Evolutionary conservation across 2,888 invertebrate genomes (phyloP).

Genomic region (Leucophenga montana): DNA sequence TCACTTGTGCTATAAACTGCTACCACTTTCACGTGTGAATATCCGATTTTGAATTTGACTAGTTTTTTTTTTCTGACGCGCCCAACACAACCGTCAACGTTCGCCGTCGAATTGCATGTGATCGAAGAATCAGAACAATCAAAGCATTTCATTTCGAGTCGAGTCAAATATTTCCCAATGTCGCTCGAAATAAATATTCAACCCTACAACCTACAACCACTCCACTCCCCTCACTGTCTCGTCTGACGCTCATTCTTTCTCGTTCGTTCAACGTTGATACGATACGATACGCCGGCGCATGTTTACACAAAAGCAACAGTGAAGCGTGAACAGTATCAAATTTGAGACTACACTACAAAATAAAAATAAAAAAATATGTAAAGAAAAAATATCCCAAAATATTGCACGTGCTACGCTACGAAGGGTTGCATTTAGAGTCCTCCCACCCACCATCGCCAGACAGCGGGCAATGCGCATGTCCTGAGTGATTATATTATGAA

Average conservation of each 20-base stretch:
- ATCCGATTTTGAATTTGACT: conserved; percentile 13
- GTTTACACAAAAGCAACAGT: conserved; percentile 65
- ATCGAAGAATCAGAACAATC: conserved; percentile 68
- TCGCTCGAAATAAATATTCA: background rate
- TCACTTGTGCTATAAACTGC: background rate
- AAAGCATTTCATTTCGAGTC: conserved; percentile 64
- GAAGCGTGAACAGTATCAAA: conserved; percentile 30
- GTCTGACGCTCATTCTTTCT: conserved; percentile 23
- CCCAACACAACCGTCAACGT: conserved; percentile 70
- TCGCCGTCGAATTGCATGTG: conserved; percentile 72
- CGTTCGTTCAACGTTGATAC: conserved; percentile 41
- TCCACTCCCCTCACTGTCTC: too few relatives aligned
- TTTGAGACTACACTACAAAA: conserved; percentile 3
- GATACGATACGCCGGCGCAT: conserved; percentile 60
- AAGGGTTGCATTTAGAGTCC: conserved; percentile 51
- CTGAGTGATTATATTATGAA: conserved; percentile 59
- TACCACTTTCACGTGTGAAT: background rate
- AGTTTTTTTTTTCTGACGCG: conserved; percentile 41
- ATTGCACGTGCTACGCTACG: conserved; percentile 47
- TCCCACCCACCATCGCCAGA: conserved; percentile 37
- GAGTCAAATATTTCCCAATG: conserved; percentile 8
- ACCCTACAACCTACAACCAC: too few relatives aligned
- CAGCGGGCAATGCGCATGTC: conserved; percentile 59
- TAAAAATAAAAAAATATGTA: conserved; percentile 1
- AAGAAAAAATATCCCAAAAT: conserved; percentile 44